Base-by-base conservation (phyloP, 2,888 invertebrate species). In the Oegoconia quadripuncta region DNA sequence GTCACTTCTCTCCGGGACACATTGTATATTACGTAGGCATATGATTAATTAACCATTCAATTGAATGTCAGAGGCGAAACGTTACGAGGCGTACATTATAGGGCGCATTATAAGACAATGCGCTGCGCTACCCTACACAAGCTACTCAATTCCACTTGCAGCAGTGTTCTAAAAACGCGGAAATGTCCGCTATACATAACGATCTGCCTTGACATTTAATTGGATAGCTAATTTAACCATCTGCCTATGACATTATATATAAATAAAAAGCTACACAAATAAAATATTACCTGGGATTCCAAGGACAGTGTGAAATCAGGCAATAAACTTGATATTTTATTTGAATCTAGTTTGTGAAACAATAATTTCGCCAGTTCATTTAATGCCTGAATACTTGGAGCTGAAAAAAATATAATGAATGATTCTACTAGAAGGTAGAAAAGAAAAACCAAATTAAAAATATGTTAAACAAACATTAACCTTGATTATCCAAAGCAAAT, bases 401-500 rank as follows among this genome's bases (percentile, higher is more conserved):
- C 74, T 74, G 59, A 39, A 61, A 65, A 34, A 25, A 34, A 34
- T 4, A 38, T 15, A 20, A 31, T 18, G 13, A 23, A 23, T 37
- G 4, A 13, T 3, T 38, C 3, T 26, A 26, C 35, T 29, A 33
- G 17, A 16, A 18, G 8, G 20, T 1, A 20, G 17, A 34, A 28
- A 9, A 34, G 8, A 14, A 35, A 44, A 50, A 54, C 44, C 42
- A 44, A 37, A 48, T 12, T 3, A 30, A 17, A n/a, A 18, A 18
- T 31, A 15, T 17, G 12, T 6, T 22, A 23, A 56, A n/a, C n/a
- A n/a, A n/a, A n/a, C n/a, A n/a, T n/a, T n/a, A n/a, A 89, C 88
- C 74, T 65, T 71, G 43, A 50, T 64, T 62, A 34, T 88, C 64
- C 33, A 91, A 68, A 13, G 89, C 89, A 67, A 95, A 91, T 31